Percentiles rank a stretch among this genome's conserved stretches.
phyloP scores from a whole-genome alignment of 2,888 invertebrate species.

The Calliphora vomitoria region DNA sequence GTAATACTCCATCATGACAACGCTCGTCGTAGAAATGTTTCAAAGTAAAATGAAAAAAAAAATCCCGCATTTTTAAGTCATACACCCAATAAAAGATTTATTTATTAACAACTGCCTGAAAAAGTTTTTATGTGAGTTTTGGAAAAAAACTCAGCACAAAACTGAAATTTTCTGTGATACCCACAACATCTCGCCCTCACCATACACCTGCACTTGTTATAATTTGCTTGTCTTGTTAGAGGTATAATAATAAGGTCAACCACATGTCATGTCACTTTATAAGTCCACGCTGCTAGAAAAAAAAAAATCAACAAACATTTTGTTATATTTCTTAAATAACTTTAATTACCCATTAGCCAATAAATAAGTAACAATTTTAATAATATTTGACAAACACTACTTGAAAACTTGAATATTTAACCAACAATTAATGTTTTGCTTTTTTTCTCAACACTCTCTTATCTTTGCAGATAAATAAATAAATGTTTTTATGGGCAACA shows the following conservation, averaged over 20 bases:
- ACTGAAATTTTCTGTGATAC: no score
- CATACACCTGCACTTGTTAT: no score
- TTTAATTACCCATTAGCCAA: constrained; percentile 29
- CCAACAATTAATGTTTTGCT: constrained; percentile 54
- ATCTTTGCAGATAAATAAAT: constrained; percentile 66
- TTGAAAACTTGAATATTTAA: constrained; percentile 57
- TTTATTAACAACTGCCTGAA: no score
- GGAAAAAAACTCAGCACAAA: no score
- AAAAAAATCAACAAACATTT: constrained; percentile 14
- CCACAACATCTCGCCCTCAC: no score
- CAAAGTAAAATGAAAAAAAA: no score
- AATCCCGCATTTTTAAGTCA: no score
- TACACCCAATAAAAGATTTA: no score
- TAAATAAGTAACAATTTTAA: constrained; percentile 44
- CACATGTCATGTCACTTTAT: constrained; percentile 33
- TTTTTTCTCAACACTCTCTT: constrained; percentile 51
- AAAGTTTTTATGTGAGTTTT: no score
- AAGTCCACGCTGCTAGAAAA: not conserved
- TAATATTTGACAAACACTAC: constrained; percentile 55
- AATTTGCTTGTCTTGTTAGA: no score
- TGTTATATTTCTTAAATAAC: not conserved
- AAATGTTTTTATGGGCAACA: constrained; percentile 47
- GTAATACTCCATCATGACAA: no score
- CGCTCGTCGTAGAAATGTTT: no score
- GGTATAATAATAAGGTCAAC: constrained; percentile 36